Evolutionary conservation across 2,113 vertebrate species (phyloP), one percentile per base, ranked within the genome.

Genomic region (Fukomys damarensis): DNA sequence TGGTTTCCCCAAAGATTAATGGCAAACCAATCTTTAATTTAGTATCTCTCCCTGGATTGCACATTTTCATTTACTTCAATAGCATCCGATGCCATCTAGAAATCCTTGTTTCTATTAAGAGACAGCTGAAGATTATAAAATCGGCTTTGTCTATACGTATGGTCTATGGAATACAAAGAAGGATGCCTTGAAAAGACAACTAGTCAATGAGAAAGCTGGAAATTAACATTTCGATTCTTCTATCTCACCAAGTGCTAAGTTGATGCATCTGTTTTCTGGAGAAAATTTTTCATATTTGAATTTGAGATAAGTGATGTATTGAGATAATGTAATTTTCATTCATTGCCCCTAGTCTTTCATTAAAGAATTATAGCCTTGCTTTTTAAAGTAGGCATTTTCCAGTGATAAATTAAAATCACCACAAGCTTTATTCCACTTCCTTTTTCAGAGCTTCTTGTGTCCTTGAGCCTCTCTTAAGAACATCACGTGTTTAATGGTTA

Each of bases 291-390:
- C 66, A 89, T 85, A 89, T 94, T 93, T 94, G 59, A 95, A 95
- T 96, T 32, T 14, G 92, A 88, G 66, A 77, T 94, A 96, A 92
- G 87, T 79, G 86, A 96, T 95, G 11, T 58, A 90, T 74, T 88
- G 32, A 91, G 82, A 95, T 95, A 74, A 83, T 86, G 30, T 85
- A 79, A 95, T 95, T 96, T 97, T 94, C 85, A 86, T 80, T 95
- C 65, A 93, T 59, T 93, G 66, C 82, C 66, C 43, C 63, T 32
- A 93, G 72, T 80, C 84, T 98, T 97, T 95, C 94, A 96, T 95
- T 98, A 97, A 97, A 96, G 91, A 97, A 96, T 95, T 96, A 94
- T 12, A 92, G n/a, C 24, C 65, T 94, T 94, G 41, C 92, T 95
- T 97, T 97, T 70, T 96, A 98, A 95, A 96, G n/a, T 43, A 85